phyloP scores from a whole-genome alignment of 2,888 invertebrate species.

The Tricholauxania praeusta region DNA sequence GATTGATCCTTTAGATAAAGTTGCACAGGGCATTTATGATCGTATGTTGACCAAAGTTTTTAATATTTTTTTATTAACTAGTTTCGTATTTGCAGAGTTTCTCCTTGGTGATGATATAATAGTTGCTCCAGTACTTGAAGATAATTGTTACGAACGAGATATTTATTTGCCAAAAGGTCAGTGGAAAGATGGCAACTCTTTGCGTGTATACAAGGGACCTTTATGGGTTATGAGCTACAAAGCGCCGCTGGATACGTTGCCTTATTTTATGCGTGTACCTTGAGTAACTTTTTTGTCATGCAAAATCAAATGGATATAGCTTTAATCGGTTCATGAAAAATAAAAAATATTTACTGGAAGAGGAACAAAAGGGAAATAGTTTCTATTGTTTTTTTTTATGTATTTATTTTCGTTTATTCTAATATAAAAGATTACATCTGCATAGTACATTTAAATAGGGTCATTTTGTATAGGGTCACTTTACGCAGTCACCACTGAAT shows the following conservation, averaged over 20 bases:
- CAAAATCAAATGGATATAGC: too few species aligned
- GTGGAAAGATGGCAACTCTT: slow-evolving; percentile 76
- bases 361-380: too few species aligned
- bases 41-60: slow-evolving; percentile 65
- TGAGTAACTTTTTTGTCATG: too few species aligned
- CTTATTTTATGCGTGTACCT: slow-evolving; percentile 73
- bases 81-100: slow-evolving; percentile 72
- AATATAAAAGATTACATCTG: too few species aligned
- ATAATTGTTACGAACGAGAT: slow-evolving; percentile 74
- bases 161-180: slow-evolving; percentile 81
- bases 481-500: too few species aligned
- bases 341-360: too few species aligned
- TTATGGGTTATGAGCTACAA: slow-evolving; percentile 74
- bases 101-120: slow-evolving; percentile 82
- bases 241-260: slow-evolving; percentile 77
- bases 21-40: slow-evolving; percentile 73
- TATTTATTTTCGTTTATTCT: too few species aligned
- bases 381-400: too few species aligned
- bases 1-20: slow-evolving; percentile 77
- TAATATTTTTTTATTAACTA: background rate
- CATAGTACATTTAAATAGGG: too few species aligned
- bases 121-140: slow-evolving; percentile 80
- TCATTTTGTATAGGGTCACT: too few species aligned
- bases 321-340: too few species aligned
- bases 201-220: slow-evolving; percentile 71